Evolutionary conservation across 2,113 vertebrate genomes (phyloP).

Genomic region (Arvicanthis niloticus): DNA sequence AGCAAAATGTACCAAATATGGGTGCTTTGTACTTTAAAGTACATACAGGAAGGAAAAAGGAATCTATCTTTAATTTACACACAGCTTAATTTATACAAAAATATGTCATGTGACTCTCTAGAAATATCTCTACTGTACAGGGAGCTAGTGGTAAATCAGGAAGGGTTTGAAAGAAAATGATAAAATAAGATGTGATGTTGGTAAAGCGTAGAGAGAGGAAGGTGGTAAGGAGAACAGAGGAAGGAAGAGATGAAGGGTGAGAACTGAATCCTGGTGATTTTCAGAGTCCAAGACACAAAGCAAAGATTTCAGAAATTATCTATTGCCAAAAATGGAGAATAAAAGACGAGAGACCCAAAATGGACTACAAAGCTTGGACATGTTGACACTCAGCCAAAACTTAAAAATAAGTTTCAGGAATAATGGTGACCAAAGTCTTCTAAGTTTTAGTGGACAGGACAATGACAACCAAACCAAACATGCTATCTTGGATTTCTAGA

Average conservation of each 20-base stretch:
- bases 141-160: background rate
- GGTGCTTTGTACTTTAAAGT: background rate
- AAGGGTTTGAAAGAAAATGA: background rate
- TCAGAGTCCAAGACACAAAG: background rate
- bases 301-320: background rate
- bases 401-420: background rate
- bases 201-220: background rate
- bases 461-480: background rate
- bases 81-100: slow-evolving; percentile 1
- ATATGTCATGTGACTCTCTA: background rate
- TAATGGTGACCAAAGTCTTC: background rate
- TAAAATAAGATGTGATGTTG: background rate
- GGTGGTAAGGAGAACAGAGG: background rate
- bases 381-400: background rate
- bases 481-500: background rate
- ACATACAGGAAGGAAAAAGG: background rate
- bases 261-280: background rate
- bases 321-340: background rate
- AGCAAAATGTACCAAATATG: background rate
- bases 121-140: background rate
- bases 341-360: background rate
- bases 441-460: background rate
- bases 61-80: background rate
- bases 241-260: background rate
- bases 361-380: background rate